Percentiles rank a stretch among this genome's conserved stretches.
Evolutionary conservation across 2,797 vertebrate species (phyloP).

Genomic region (Hydrocynus forskahlii): DNA sequence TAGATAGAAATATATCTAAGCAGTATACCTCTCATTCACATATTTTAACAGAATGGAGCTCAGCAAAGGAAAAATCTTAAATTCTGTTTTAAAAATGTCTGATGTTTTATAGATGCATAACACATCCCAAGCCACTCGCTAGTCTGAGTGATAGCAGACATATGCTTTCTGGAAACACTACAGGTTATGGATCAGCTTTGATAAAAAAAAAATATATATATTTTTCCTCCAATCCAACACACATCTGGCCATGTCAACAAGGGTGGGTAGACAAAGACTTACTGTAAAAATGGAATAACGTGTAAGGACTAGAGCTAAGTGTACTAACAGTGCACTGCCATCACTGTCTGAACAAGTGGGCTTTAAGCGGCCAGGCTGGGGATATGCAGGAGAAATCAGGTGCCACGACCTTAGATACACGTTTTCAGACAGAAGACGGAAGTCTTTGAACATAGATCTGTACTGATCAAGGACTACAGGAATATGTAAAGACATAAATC

Average conservation of each 20-base stretch:
- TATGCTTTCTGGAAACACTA: not conserved
- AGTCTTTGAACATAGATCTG: not conserved
- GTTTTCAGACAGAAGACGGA: not conserved
- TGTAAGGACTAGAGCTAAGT: conserved; percentile 16
- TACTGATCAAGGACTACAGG: not conserved
- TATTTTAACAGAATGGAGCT: conserved; percentile 13
- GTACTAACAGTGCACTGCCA: not conserved
- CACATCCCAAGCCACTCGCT: conserved; percentile 21
- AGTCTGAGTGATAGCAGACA: conserved; percentile 12
- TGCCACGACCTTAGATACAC: not conserved
- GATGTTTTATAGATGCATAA: conserved; percentile 32
- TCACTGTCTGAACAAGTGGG: conserved; percentile 11
- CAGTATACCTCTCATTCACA: not conserved
- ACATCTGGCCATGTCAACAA: not conserved
- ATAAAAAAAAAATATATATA: not conserved
- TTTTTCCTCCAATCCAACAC: not conserved
- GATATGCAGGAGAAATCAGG: not conserved
- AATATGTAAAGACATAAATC: conserved; percentile 7
- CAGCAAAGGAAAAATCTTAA: conserved; percentile 31
- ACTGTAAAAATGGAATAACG: conserved; percentile 23
- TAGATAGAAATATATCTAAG: conserved; percentile 28
- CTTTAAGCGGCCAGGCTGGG: not conserved
- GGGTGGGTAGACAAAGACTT: not conserved
- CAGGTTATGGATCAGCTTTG: not conserved
- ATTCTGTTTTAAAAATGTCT: conserved; percentile 35